phyloP scores from a whole-genome alignment of 2,797 vertebrate species.

The Ctenosaura bakeri region DNA sequence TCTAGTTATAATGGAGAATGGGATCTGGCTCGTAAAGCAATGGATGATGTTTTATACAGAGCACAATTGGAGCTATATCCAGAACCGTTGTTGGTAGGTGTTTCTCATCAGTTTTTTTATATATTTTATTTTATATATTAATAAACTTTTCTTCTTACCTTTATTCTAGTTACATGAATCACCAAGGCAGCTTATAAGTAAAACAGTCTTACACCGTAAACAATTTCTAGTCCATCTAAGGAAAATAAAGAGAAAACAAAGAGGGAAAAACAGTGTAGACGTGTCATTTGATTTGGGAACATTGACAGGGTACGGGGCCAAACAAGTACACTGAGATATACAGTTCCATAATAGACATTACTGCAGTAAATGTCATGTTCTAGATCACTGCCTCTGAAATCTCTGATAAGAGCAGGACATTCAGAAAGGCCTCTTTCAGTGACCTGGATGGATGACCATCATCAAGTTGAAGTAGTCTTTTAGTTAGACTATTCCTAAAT shows the following conservation, averaged over 20 bases:
- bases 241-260: neutral
- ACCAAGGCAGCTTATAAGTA: neutral
- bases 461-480: too few relatives aligned
- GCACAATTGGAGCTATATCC: slow-evolving; percentile 96
- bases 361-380: neutral
- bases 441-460: neutral
- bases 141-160: neutral
- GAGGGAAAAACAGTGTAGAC: neutral
- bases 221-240: neutral
- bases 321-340: neutral
- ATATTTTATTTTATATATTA: neutral
- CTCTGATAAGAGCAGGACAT: neutral
- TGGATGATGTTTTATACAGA: slow-evolving; percentile 96
- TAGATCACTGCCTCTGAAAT: neutral
- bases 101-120: slow-evolving; percentile 28
- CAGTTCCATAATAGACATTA: neutral
- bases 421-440: neutral
- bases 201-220: neutral
- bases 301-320: too few relatives aligned
- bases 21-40: slow-evolving; percentile 93
- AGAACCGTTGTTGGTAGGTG: slow-evolving; percentile 95
- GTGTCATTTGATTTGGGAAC: neutral
- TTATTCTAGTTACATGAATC: neutral
- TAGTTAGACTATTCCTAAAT: too few relatives aligned
- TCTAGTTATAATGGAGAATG: slow-evolving; percentile 96